Evolutionary conservation across 1,140 invertebrate species (phyloP).

Genomic region (Drosophila fuyamai): DNA sequence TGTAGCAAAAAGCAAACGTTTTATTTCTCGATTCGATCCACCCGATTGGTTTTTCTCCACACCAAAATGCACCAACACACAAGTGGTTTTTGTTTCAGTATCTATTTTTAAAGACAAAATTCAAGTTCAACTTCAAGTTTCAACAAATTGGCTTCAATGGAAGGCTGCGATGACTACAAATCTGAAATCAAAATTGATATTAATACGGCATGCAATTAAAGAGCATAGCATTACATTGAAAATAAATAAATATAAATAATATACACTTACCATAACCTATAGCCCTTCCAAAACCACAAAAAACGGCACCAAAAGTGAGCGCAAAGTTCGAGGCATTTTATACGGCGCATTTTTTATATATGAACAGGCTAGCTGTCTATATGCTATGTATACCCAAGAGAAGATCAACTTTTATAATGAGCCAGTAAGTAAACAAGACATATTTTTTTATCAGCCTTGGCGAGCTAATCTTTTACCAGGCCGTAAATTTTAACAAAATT

Average conservation of each 20-base stretch:
- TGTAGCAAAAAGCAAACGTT: constrained; percentile 70
- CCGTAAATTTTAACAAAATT: constrained; percentile 77
- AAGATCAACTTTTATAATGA: constrained; percentile 79
- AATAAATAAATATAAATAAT: constrained; percentile 48
- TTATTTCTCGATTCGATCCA: constrained; percentile 48
- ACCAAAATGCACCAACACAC: constrained; percentile 1
- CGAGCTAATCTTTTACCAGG: constrained; percentile 73
- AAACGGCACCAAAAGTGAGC: constrained; percentile 48
- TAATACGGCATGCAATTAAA: constrained; percentile 64
- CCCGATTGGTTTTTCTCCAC: constrained; percentile 25
- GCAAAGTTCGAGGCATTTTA: constrained; percentile 72
- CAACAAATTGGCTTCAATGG: constrained; percentile 77
- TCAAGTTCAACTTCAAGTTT: constrained; percentile 51
- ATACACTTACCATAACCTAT: constrained; percentile 47
- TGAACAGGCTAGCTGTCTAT: constrained; percentile 72
- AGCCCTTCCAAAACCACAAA: constrained; percentile 52
- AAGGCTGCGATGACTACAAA: constrained; percentile 79
- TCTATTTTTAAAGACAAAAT: background rate
- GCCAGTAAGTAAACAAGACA: constrained; percentile 75
- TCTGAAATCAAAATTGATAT: constrained; percentile 80
- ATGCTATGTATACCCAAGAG: constrained; percentile 59
- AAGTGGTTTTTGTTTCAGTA: constrained; percentile 8
- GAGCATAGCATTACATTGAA: constrained; percentile 51
- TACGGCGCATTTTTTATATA: constrained; percentile 78
- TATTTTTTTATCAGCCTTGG: constrained; percentile 80